Evolutionary conservation across 1,140 invertebrate species (phyloP).

Genomic region (Pteromalus puparum): DNA sequence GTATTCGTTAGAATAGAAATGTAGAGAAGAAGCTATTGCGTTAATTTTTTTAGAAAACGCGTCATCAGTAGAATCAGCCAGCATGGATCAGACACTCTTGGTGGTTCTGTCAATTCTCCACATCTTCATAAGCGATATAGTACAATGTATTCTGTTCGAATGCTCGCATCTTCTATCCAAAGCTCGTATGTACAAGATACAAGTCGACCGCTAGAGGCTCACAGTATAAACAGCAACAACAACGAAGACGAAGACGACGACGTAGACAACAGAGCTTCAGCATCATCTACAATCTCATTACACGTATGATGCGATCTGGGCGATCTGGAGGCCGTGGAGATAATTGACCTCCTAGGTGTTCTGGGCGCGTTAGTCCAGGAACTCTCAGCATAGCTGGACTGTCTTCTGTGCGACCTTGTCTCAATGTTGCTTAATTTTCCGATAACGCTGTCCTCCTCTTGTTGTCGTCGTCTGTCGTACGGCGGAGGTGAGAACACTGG

Average conservation of each 20-base stretch:
- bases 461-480: slow-evolving; percentile 64
- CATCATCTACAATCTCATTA: slow-evolving; percentile 73
- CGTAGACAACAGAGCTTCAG: slow-evolving; percentile 41
- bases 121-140: neutral
- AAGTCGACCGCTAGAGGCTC: slow-evolving; percentile 57
- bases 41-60: neutral
- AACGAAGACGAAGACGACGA: slow-evolving; percentile 54
- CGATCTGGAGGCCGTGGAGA: slow-evolving; percentile 83
- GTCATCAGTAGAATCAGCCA: neutral
- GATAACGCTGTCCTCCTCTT: neutral
- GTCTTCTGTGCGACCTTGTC: slow-evolving; percentile 66
- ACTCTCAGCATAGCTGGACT: slow-evolving; percentile 74
- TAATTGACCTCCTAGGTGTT: slow-evolving; percentile 80
- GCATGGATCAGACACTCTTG: neutral
- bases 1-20: neutral
- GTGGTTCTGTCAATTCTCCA: neutral
- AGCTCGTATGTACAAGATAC: slow-evolving; percentile 26
- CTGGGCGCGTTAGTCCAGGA: slow-evolving; percentile 75
- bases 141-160: neutral
- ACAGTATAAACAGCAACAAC: slow-evolving; percentile 28
- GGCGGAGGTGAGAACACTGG: slow-evolving; percentile 90
- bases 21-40: neutral
- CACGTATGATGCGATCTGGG: slow-evolving; percentile 88
- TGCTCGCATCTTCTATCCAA: neutral
- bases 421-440: neutral